Evolutionary conservation across 1,140 invertebrate genomes (phyloP).

Genomic region (Dermatophagoides farinae): DNA sequence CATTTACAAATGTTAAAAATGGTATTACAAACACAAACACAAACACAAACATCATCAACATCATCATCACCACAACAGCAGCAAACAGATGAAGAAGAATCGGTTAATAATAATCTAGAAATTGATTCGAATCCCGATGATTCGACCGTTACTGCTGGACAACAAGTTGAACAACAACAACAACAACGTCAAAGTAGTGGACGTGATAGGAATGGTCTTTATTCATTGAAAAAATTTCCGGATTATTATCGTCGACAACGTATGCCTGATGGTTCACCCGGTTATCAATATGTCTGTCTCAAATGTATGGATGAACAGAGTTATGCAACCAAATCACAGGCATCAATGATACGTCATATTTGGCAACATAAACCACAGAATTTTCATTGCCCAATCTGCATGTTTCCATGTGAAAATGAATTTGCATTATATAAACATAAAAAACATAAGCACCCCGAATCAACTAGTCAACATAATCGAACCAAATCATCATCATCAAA

Average conservation of each 20-base stretch:
- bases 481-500: background rate
- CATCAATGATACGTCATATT: conserved; percentile 6
- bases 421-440: conserved; percentile 5
- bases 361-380: conserved; percentile 3
- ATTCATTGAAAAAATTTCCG: background rate
- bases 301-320: background rate
- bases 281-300: background rate
- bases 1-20: no score
- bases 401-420: background rate
- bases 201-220: background rate
- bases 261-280: background rate
- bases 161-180: background rate
- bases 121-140: background rate
- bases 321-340: conserved; percentile 4
- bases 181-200: background rate
- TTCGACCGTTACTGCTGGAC: no score
- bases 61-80: no score
- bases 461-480: conserved; percentile 3
- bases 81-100: no score
- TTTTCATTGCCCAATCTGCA: background rate
- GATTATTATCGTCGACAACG: background rate
- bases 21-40: no score
- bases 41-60: no score
- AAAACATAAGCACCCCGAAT: background rate
- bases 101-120: no score